Percentiles rank a stretch among this genome's conserved stretches.
Conservation (phyloP, 2,797 vertebrate species). For the Podargus strigoides region DNA sequence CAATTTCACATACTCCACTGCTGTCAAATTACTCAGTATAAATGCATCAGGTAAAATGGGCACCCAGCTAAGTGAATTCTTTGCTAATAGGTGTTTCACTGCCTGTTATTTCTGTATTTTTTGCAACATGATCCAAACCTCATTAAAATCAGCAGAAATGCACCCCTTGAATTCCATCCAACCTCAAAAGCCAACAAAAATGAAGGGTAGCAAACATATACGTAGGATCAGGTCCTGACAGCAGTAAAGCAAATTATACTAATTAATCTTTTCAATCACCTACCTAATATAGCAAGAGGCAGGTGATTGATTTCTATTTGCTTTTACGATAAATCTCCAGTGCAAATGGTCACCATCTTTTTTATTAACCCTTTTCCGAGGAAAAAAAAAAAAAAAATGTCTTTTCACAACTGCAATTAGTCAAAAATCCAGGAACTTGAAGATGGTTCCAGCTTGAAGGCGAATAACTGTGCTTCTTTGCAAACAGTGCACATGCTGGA, state of each 20-base stretch:
- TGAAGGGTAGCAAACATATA: neutral
- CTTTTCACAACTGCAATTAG: neutral
- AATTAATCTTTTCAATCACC: neutral
- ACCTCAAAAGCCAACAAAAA: neutral
- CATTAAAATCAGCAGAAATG: constrained; percentile 6
- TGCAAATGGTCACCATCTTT: neutral
- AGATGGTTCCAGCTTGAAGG: neutral
- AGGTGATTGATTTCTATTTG: neutral
- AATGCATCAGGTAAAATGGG: constrained; percentile 47
- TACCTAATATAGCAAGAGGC: neutral
- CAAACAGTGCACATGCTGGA: neutral
- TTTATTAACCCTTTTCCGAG: neutral
- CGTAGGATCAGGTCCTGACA: neutral
- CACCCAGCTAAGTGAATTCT: constrained; percentile 50
- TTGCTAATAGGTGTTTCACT: constrained; percentile 12
- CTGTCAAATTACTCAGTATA: constrained; percentile 56
- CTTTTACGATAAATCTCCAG: neutral
- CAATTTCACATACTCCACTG: constrained; percentile 16
- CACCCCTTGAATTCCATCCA: neutral
- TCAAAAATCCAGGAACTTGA: neutral
- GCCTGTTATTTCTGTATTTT: constrained; percentile 12
- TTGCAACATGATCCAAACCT: neutral
- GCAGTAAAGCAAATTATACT: neutral
- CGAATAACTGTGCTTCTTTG: neutral
- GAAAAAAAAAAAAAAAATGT: too few species aligned